Evolutionary conservation across 2,113 vertebrate genomes (phyloP).

Genomic region (Cranoglanis bouderius): DNA sequence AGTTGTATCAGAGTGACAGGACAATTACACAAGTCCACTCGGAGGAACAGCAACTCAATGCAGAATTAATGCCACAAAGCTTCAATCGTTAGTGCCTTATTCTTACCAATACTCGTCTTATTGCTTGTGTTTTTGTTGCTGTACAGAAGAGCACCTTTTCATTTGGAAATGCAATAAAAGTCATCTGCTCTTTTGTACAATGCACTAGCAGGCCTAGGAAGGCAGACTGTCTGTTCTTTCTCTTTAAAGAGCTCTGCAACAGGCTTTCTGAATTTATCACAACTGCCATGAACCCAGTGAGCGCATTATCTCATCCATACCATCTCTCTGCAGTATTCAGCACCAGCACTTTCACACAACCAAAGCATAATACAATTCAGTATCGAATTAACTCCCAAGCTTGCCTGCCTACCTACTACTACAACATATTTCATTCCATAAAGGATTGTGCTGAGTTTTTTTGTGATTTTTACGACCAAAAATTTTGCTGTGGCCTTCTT

Average conservation of each 20-base stretch:
- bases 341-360: neutral
- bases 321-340: conserved; percentile 1
- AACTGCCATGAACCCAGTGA: conserved; percentile 32
- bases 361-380: neutral
- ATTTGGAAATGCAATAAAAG: conserved; percentile 21
- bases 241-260: conserved; percentile 27
- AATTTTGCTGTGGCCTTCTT: too few species aligned
- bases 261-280: conserved; percentile 45
- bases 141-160: neutral
- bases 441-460: too few species aligned
- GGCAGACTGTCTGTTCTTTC: conserved; percentile 8
- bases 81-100: neutral
- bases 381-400: neutral
- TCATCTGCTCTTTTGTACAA: neutral
- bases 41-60: neutral
- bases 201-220: neutral
- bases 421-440: neutral
- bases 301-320: conserved; percentile 32
- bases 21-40: conserved; percentile 12
- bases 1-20: neutral
- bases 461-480: too few species aligned
- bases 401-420: neutral
- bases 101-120: neutral
- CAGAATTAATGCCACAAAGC: neutral
- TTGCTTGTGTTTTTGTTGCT: neutral